Conservation (phyloP, 1,140 invertebrate genomes). For the Ephestia elutella region DNA sequence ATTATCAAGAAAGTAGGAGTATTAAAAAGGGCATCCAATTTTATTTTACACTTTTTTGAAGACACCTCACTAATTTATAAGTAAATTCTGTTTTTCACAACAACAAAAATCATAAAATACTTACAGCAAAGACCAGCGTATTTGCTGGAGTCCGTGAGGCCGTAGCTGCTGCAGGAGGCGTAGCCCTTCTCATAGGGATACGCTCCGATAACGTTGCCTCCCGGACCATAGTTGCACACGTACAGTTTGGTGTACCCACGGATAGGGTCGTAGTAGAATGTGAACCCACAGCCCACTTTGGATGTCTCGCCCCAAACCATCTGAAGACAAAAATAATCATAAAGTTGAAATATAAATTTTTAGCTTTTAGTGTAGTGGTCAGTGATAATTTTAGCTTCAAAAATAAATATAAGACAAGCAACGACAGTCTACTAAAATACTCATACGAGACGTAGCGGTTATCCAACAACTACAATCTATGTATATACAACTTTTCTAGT, state of each 20-base stretch:
- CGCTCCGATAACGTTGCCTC: constrained; percentile 84
- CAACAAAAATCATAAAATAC: constrained; percentile 40
- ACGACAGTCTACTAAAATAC: background rate
- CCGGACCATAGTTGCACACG: constrained; percentile 90
- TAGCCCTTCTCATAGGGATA: constrained; percentile 84
- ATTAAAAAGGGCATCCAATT: too few species aligned
- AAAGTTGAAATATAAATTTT: too few species aligned
- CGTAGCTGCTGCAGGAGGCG: constrained; percentile 81
- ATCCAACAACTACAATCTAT: too few species aligned
- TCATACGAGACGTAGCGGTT: background rate
- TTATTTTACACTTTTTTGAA: too few species aligned
- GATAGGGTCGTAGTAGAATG: constrained; percentile 82
- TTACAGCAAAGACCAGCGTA: constrained; percentile 86
- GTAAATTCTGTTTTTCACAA: too few species aligned
- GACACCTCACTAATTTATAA: too few species aligned
- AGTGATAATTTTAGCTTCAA: too few species aligned
- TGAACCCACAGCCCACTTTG: constrained; percentile 86
- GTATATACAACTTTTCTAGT: background rate
- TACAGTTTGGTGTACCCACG: constrained; percentile 87
- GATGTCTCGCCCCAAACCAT: constrained; percentile 87
- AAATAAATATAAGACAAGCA: too few species aligned
- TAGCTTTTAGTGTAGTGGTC: too few species aligned
- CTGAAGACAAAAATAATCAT: constrained; percentile 65
- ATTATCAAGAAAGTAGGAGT: too few species aligned
- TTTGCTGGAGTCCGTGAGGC: constrained; percentile 80